These are phyloP conservation scores for Babyrousa celebensis DNA, from an alignment of 2,797 vertebrate species.

Conservation along the genomic window DNA sequence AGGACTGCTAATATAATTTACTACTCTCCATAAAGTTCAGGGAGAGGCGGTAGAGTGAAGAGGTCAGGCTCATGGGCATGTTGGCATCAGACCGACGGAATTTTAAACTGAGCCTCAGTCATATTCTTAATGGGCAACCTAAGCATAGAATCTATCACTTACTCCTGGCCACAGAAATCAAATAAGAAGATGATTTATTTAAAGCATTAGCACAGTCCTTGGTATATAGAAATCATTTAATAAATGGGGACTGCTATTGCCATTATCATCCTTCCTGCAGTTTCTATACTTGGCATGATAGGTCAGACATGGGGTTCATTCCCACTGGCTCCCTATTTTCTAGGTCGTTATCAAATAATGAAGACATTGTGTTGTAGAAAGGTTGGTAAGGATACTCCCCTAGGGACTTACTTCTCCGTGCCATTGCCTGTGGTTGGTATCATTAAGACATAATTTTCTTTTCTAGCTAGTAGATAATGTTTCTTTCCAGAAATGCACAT, in stretches of 20 bases:
- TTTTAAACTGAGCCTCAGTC: not conserved
- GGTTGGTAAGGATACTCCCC: not conserved
- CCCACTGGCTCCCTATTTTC: not conserved
- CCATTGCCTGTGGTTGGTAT: constrained; percentile 21
- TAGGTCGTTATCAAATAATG: constrained; percentile 38
- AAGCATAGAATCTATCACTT: not conserved
- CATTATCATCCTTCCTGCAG: not conserved
- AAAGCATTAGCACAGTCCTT: constrained; percentile 28
- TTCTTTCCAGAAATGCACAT: constrained; percentile 73
- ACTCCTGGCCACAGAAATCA: not conserved
- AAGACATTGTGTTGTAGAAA: not conserved
- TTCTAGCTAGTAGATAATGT: constrained; percentile 67
- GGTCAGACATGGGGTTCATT: not conserved
- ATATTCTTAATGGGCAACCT: not conserved
- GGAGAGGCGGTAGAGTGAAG: not conserved
- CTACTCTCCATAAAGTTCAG: not conserved
- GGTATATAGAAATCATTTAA: not conserved
- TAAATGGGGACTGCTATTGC: not conserved
- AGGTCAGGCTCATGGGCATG: not conserved
- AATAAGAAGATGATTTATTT: not conserved
- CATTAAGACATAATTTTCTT: constrained; percentile 76
- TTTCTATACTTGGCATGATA: not conserved
- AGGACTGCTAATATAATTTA: not conserved
- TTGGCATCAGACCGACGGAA: not conserved
- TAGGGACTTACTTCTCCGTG: not conserved